Evolutionary conservation across 2,888 invertebrate genomes (phyloP).

Genomic region (Eupithecia centaureata): DNA sequence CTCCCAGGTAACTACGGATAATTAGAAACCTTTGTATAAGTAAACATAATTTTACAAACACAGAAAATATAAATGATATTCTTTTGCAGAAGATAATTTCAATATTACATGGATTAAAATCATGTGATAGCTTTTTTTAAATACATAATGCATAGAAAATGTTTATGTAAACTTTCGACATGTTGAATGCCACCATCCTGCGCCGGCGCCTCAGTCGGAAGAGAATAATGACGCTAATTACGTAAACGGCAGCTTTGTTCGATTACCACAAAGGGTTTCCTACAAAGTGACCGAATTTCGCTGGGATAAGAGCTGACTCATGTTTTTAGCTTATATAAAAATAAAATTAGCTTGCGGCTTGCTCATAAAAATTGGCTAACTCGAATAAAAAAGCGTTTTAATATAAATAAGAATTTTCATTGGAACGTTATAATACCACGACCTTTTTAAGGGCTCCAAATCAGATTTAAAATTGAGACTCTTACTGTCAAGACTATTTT

Average conservation of each 20-base stretch:
- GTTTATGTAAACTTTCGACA: background rate
- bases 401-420: background rate
- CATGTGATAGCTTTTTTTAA: background rate
- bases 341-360: background rate
- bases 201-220: conserved; percentile 45
- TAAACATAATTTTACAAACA: background rate
- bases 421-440: background rate
- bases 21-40: too few species aligned
- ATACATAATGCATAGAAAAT: background rate
- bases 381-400: background rate
- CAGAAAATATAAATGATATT: background rate
- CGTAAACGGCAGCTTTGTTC: conserved; percentile 64
- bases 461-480: background rate
- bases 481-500: background rate
- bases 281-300: conserved; percentile 39
- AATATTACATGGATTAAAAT: background rate
- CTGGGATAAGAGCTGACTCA: conserved; percentile 6
- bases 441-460: background rate
- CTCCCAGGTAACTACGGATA: too few species aligned
- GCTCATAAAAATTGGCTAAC: background rate
- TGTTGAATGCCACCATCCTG: conserved; percentile 26
- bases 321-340: background rate
- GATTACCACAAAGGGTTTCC: conserved; percentile 56
- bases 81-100: background rate
- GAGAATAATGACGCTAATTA: conserved; percentile 72